Conservation (phyloP, 2,797 vertebrate species). For the Leptatherina wallacei region DNA sequence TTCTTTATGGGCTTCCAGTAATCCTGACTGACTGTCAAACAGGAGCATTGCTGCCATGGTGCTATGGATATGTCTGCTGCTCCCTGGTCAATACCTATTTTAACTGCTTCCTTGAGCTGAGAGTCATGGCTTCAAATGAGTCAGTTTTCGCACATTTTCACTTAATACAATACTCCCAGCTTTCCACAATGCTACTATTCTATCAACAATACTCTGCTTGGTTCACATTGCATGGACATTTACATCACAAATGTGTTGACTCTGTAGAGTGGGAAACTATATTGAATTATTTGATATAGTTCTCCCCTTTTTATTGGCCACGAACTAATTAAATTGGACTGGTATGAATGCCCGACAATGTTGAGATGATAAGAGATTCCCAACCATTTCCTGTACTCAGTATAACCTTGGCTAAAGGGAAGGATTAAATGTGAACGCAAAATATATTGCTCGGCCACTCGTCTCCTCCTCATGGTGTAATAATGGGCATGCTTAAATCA, state of each 20-base stretch:
- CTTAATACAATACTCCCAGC: conserved; percentile 40
- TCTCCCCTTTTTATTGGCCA: conserved; percentile 41
- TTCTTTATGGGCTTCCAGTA: conserved; percentile 75
- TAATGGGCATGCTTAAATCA: conserved; percentile 77
- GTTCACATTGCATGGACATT: conserved; percentile 74
- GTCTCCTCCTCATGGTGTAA: conserved; percentile 70
- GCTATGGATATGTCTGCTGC: conserved; percentile 70
- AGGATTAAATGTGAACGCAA: conserved; percentile 46
- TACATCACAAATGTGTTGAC: conserved; percentile 63
- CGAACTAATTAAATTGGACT: conserved; percentile 38
- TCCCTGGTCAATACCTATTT: conserved; percentile 41
- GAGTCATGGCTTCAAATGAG: conserved; percentile 37
- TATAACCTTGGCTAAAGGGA: conserved; percentile 46
- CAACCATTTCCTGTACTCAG: conserved; percentile 46
- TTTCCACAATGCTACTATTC: conserved; percentile 53
- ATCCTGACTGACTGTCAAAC: conserved; percentile 44
- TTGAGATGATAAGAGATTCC: conserved; percentile 40
- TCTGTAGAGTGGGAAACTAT: conserved; percentile 33
- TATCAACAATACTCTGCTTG: conserved; percentile 61
- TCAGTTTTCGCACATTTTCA: conserved; percentile 47
- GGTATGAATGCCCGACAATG: conserved; percentile 44
- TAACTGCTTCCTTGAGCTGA: conserved; percentile 44
- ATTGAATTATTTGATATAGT: conserved; percentile 44
- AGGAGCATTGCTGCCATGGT: conserved; percentile 70
- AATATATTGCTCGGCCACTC: conserved; percentile 41